Percentiles rank a stretch among this genome's conserved stretches.
phyloP scores from a whole-genome alignment of 37 sponge, comb jelly and placozoan species.

The Hexactinellida sp. region DNA sequence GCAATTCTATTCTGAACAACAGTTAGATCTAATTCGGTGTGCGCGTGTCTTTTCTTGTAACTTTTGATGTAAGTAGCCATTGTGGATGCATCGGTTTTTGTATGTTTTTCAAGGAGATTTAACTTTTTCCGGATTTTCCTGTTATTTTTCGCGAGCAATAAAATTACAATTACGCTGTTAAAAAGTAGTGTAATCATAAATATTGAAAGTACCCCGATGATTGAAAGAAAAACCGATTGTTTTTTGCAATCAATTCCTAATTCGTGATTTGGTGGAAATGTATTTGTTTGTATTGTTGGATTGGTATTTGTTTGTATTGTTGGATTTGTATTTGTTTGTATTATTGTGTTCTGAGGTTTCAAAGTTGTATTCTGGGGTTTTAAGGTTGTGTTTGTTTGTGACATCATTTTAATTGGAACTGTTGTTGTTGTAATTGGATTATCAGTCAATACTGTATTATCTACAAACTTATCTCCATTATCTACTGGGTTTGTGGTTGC shows the following conservation, averaged over 20 bases:
- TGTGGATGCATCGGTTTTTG: neutral
- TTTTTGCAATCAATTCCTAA: neutral
- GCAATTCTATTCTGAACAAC: neutral
- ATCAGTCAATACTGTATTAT: neutral
- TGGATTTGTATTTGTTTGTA: too few relatives aligned
- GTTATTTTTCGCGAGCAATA: neutral
- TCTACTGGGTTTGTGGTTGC: neutral
- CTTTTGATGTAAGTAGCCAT: neutral
- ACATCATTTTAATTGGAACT: neutral
- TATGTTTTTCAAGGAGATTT: neutral
- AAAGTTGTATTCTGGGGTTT: too few relatives aligned
- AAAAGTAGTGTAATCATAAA: neutral
- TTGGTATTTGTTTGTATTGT: too few relatives aligned
- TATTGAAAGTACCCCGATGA: neutral
- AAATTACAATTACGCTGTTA: neutral
- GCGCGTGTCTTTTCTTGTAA: neutral
- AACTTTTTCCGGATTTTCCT: neutral
- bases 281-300: too few relatives aligned
- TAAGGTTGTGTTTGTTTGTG: neutral
- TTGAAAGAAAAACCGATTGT: neutral
- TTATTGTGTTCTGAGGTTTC: too few relatives aligned
- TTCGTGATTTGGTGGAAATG: too few relatives aligned
- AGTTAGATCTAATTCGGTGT: too few relatives aligned
- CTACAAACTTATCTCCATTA: neutral
- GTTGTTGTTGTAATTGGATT: neutral